Conservation (phyloP, 2,797 vertebrate species). For the Sebastes iracundus region DNA sequence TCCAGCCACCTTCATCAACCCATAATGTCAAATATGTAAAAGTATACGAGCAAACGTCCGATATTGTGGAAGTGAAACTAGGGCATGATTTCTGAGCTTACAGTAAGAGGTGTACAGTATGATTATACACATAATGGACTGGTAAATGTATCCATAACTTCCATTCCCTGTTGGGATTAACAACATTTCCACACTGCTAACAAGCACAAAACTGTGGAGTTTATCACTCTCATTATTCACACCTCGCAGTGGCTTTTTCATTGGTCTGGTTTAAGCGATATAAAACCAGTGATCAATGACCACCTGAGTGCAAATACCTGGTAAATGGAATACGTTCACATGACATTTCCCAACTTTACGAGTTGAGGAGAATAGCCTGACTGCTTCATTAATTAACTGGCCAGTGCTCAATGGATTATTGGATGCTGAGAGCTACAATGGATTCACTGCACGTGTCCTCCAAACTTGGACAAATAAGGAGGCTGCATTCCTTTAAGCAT, state of each 20-base stretch:
- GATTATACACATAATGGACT: not conserved
- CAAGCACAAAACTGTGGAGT: conserved; percentile 8
- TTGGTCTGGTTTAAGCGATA: conserved; percentile 35
- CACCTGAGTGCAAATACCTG: conserved; percentile 31
- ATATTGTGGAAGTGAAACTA: not conserved
- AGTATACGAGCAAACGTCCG: conserved; percentile 8
- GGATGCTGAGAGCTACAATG: not conserved
- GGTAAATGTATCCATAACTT: conserved; percentile 8
- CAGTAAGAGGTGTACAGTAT: not conserved
- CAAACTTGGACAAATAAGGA: not conserved
- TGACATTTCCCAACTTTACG: conserved; percentile 25
- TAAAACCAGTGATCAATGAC: conserved; percentile 57
- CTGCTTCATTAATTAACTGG: conserved; percentile 49
- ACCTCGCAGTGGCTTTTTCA: conserved; percentile 31
- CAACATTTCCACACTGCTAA: conserved; percentile 16
- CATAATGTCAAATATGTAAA: conserved; percentile 42
- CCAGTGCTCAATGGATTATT: conserved; percentile 22
- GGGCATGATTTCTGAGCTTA: not conserved
- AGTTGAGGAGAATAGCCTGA: conserved; percentile 10
- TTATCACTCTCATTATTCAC: conserved; percentile 46
- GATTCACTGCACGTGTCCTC: conserved; percentile 5
- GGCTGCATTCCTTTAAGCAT: not conserved
- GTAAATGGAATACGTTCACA: conserved; percentile 9
- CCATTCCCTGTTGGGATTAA: conserved; percentile 18
- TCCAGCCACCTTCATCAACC: conserved; percentile 3